phyloP scores from a whole-genome alignment of 2,797 vertebrate genomes.

The Centropyge bicolor region DNA sequence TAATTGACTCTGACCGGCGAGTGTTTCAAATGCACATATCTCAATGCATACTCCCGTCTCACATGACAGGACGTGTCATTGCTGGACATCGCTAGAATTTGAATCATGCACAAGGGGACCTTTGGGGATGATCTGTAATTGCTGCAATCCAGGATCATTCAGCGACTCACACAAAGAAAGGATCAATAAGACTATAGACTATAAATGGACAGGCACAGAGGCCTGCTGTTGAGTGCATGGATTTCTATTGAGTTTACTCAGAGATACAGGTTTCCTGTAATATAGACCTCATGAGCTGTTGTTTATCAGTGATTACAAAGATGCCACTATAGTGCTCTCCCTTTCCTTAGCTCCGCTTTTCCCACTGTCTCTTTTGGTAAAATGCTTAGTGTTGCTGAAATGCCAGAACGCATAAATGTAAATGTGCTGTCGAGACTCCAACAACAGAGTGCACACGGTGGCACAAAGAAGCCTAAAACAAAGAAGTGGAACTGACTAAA shows the following conservation, averaged over 20 bases:
- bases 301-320: constrained; percentile 25
- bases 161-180: constrained; percentile 24
- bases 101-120: constrained; percentile 51
- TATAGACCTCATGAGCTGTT: constrained; percentile 17
- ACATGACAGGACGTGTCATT: constrained; percentile 40
- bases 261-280: constrained; percentile 22
- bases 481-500: not conserved
- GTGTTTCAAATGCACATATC: constrained; percentile 43
- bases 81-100: constrained; percentile 35
- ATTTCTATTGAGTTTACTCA: constrained; percentile 28
- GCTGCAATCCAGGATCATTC: constrained; percentile 34
- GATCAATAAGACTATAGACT: constrained; percentile 62
- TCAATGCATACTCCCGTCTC: constrained; percentile 23
- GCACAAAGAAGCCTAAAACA: constrained; percentile 13
- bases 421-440: constrained; percentile 23
- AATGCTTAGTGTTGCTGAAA: constrained; percentile 4
- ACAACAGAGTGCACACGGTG: not conserved
- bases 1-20: constrained; percentile 23
- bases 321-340: not conserved
- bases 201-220: constrained; percentile 25
- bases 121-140: constrained; percentile 50
- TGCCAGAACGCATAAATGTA: constrained; percentile 31
- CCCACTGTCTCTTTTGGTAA: not conserved
- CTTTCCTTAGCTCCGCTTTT: constrained; percentile 13
- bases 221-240: constrained; percentile 34